Base-by-base conservation (phyloP, 2,113 vertebrate genomes). In the Clarias batrachus region DNA sequence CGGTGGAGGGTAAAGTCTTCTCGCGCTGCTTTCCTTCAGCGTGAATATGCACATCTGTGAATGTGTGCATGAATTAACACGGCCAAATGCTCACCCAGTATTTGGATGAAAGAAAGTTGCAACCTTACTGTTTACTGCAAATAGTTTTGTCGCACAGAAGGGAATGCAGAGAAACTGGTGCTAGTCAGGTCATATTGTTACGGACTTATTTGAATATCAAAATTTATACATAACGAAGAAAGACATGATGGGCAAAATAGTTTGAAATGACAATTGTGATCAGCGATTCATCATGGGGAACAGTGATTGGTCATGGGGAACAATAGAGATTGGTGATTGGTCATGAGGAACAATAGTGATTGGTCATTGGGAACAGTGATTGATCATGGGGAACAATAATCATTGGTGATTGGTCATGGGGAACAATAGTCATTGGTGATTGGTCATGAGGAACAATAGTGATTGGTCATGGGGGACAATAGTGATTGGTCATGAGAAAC, bases 21-120 rank as follows among this genome's bases (percentile, higher is more conserved):
- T 89, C 91, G 90, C 89, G 81, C 90, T 91, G 90, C 74, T 65
- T 86, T 70, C 70, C 88, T 16, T 88, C 88, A 81, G 41, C 81
- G 90, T 91, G 88, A 91, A 92, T 92, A 92, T 93, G 89, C 85
- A 86, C 86, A 90, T 74, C 70, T 87, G 81, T 84, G 87, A 87
- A 81, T 84, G 73, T 71, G 48, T 62, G 74, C 65, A 84, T 71
- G 83, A 79, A 84, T 83, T 83, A 87, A 33, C 70, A 13, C 17
- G 81, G 60, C 81, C 90, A 91, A 91, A 92, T 91, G 84, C 41
- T 85, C 84, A 19, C 52, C 30, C n/a, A 37, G 74, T 7, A 3
- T 63, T 37, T 57, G 7, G 41, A 63, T 48, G n/a, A 11, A n/a
- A 76, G 27, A 63, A 62, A 56, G 13, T n/a, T 17, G 30, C 82